Evolutionary conservation across 2,797 vertebrate species (phyloP), one percentile per base, ranked within the genome.

Genomic region (Chelon labrosus): DNA sequence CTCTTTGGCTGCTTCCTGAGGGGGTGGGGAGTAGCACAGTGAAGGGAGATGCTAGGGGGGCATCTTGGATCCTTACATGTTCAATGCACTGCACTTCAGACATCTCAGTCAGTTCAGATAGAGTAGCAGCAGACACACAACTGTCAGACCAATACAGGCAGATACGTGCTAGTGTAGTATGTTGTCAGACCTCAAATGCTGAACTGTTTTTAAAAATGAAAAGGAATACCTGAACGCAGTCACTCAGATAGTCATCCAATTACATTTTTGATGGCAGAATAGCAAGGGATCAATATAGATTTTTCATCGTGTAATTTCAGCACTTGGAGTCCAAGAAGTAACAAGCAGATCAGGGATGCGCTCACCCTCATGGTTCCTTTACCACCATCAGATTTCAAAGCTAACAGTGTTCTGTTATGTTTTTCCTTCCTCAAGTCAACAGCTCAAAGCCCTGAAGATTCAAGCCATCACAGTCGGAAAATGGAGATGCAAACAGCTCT

Each of bases 321-420:
- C 70, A 56, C 20, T 46, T 65, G 78, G 8, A 79, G 57, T 56
- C 65, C 20, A 71, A 67, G 13, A 66, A 72, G 67, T 58, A 63
- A 55, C 68, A 74, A 46, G 42, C 49, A 86, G 70, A 77, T 83
- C 80, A 92, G 84, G 62, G 83, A 85, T 71, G 27, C 71, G 7
- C 50, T 68, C 42, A 53, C 65, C 73, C 64, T 81, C 79, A 77
- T 69, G 85, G 78, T 84, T 85, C 89, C 85, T 70, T 88, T 75
- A 83, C 78, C 83, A 70, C 87, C 85, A 50, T 75, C 85, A 90
- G 88, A 92, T 92, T 82, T 93, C 92, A 89, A 92, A 92, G 92
- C 94, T 96, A 95, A 96, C 93, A 89, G 94, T 96, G 88, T 96
- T 94, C 79, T 95, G 92, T 94, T 93, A 89, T 95, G 85, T 94